A percentile compares a stretch with the other conserved stretches of the same genome.
phyloP scores from a whole-genome alignment of 2,888 invertebrate species.

The Panopea generosa region DNA sequence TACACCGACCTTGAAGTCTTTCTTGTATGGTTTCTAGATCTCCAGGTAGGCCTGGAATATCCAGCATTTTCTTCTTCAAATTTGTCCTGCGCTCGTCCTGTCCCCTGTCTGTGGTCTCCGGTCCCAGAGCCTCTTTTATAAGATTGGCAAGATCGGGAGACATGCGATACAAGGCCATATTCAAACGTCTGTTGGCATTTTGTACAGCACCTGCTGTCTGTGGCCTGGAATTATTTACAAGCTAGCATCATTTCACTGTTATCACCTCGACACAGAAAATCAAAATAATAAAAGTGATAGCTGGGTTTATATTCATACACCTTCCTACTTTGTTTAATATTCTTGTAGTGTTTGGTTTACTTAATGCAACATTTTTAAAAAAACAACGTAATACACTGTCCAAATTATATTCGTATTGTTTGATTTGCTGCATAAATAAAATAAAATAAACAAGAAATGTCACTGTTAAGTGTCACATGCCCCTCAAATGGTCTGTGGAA shows the following conservation, averaged over 20 bases:
- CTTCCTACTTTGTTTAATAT: too few species aligned
- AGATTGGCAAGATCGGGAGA: constrained; percentile 68
- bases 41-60: constrained; percentile 22
- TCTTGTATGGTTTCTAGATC: constrained; percentile 56
- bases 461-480: too few species aligned
- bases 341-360: neutral
- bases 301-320: too few species aligned
- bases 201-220: constrained; percentile 60
- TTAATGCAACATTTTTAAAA: too few species aligned
- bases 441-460: too few species aligned
- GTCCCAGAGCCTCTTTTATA: constrained; percentile 65
- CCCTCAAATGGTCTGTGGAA: too few species aligned
- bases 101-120: constrained; percentile 18
- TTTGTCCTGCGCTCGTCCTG: neutral
- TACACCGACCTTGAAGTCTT: constrained; percentile 56
- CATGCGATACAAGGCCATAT: constrained; percentile 71
- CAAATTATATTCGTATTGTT: too few species aligned
- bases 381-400: too few species aligned
- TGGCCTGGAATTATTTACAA: constrained; percentile 68
- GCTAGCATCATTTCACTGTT: too few species aligned
- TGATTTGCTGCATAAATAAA: too few species aligned
- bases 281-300: too few species aligned
- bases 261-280: neutral
- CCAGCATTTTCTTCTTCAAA: constrained; percentile 13
- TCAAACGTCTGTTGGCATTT: constrained; percentile 57